Base-by-base conservation (phyloP, 1,140 invertebrate genomes). In the Drosophila willistoni region DNA sequence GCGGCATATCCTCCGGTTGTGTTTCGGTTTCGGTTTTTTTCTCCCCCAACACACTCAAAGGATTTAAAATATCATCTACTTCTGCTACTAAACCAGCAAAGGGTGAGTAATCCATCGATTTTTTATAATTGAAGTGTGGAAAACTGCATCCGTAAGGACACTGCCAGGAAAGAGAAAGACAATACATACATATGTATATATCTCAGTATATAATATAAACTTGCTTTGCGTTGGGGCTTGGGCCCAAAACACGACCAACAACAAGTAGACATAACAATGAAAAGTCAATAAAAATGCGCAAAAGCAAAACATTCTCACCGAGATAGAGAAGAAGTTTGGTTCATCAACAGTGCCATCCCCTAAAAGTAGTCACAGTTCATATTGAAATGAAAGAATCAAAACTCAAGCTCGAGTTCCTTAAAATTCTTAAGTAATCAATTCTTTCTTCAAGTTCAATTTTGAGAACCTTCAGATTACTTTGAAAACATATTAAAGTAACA, bases 271-370 rank as follows among this genome's bases (percentile, higher is more conserved):
- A 73, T 47, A 73, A 78, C 75, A 68, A 73, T 61, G 68, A 68
- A 70, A 54, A 33, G 44, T 44, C 63, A 73, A 86, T 67, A 75
- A 59, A 73, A 76, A 73, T 85, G 68, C 62, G 71, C 74, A 81
- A 78, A 41, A 87, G 76, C 79, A 75, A 57, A 78, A 68, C 76
- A 82, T 80, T 77, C 19, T 61, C 68, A 42, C 3, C 6, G 19
- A 51, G 14, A 19, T 17, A 34, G 6, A 34, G 33, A 36, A 36
- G 33, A 9, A 17, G 44, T 22, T 10, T 12, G 7, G 55, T 57
- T 57, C 14, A 2, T 59, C n/a, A 19, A 87, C 84, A 89, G 70
- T 83, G 54, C 41, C 7, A 57, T 61, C 0, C n/a, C 12, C 6
- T 1, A 10, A 19, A 14, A 71, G 7, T 54, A 42, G 34, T 22